Evolutionary conservation across 2,797 vertebrate genomes (phyloP), one percentile per base, ranked within the genome.

Genomic region (Thalassophryne amazonica): DNA sequence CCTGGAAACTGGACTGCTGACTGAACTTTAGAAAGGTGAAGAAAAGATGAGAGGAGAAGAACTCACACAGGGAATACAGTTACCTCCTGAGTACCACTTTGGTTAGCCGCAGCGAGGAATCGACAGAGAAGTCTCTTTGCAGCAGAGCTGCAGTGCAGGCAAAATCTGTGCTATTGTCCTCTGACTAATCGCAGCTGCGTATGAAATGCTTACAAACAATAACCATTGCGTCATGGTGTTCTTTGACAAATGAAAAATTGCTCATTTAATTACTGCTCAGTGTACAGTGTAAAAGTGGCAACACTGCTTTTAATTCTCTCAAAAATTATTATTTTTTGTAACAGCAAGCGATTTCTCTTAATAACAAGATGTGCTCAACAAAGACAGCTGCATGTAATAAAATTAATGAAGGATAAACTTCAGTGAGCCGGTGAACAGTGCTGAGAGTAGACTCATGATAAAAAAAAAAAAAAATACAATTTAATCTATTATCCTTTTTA

Each of bases 1-100:
- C 7, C 3, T 6, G 20, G 18, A 36, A 27, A 25, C 28, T 6
- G 14, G 0, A 13, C 41, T 47, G 38, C 22, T 62, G 51, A 19
- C 39, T 57, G 16, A 37, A 58, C 36, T 24, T 52, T 58, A 15
- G 39, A 19, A 3, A 28, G 18, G 45, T 40, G 59, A 64, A 38
- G 45, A 64, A 45, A 64, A 31, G 29, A 39, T 37, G 20, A 61
- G 41, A 54, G 64, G 59, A 39, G 49, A 41, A 46, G 27, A 39
- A 35, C 40, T 59, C 60, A 54, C 41, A 6, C 11, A 30, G 63
- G 57, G 45, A 58, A 70, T 39, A 40, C 69, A 21, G 5, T n/a
- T 49, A 40, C 32, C 18, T 55, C 30, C 56, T 31, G 7, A 65
- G 55, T 60, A 24, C n/a, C 28, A 59, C 36, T 43, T 42, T 40